A percentile compares a stretch with the other conserved stretches of the same genome.
Evolutionary conservation across 2,797 vertebrate genomes (phyloP).

Genomic region (Coilia nasus): DNA sequence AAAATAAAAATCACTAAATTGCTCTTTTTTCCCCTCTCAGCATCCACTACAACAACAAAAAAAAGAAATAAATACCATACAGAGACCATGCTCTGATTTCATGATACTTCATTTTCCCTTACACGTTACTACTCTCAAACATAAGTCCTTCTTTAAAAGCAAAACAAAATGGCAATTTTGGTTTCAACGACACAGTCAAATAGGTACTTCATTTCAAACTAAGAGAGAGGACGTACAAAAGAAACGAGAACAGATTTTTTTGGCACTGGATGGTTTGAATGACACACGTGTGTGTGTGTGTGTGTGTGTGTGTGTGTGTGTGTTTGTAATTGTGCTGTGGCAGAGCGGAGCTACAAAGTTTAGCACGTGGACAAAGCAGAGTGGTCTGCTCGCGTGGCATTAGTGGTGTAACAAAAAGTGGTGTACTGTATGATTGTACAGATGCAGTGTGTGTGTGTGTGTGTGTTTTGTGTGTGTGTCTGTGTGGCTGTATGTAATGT

Average conservation of each 20-base stretch:
- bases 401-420: constrained; percentile 37
- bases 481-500: not conserved
- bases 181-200: not conserved
- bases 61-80: not conserved
- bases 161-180: constrained; percentile 8
- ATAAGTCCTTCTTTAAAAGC: not conserved
- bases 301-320: too few species aligned
- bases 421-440: constrained; percentile 38
- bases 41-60: not conserved
- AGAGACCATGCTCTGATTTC: constrained; percentile 3
- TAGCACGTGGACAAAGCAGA: not conserved
- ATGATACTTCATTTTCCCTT: constrained; percentile 6
- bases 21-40: not conserved
- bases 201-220: not conserved
- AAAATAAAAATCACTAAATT: not conserved
- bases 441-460: constrained; percentile 45
- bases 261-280: constrained; percentile 62
- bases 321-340: not conserved
- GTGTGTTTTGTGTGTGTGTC: constrained; percentile 30
- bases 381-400: not conserved
- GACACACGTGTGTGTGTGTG: not conserved
- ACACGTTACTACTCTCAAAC: not conserved
- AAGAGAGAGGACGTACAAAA: constrained; percentile 49
- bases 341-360: constrained; percentile 1
- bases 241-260: constrained; percentile 51